These are phyloP conservation scores for Sebastes fasciatus DNA, from an alignment of 2,113 vertebrate genomes.

Conservation along the genomic window DNA sequence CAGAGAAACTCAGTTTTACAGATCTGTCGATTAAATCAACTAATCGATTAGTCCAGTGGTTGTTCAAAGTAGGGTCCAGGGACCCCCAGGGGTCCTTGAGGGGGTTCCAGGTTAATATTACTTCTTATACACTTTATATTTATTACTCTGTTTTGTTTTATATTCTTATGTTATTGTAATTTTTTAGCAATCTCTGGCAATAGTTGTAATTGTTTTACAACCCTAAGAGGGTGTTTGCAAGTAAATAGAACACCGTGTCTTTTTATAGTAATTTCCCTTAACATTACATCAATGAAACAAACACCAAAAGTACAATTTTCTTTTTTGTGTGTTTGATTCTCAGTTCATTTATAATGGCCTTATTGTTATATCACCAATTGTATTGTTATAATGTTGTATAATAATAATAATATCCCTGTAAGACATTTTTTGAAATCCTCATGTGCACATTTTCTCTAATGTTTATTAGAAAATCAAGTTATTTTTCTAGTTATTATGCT, in stretches of 20 bases:
- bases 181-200: too few species aligned
- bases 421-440: background rate
- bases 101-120: too few species aligned
- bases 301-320: background rate
- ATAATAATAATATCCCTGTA: too few species aligned
- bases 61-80: too few species aligned
- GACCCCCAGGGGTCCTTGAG: too few species aligned
- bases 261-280: background rate
- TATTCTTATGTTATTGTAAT: too few species aligned
- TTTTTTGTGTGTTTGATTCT: background rate
- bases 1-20: too few species aligned
- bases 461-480: background rate
- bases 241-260: background rate
- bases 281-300: background rate
- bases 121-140: too few species aligned
- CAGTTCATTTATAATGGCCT: background rate
- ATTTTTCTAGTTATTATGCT: background rate
- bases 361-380: background rate
- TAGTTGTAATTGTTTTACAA: background rate
- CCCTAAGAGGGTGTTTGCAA: background rate
- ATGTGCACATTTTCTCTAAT: background rate
- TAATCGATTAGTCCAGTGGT: too few species aligned
- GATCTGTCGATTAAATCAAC: too few species aligned
- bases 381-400: background rate
- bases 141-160: too few species aligned